Evolutionary conservation across 1,140 invertebrate species (phyloP).

Genomic region (Dreissena polymorpha): DNA sequence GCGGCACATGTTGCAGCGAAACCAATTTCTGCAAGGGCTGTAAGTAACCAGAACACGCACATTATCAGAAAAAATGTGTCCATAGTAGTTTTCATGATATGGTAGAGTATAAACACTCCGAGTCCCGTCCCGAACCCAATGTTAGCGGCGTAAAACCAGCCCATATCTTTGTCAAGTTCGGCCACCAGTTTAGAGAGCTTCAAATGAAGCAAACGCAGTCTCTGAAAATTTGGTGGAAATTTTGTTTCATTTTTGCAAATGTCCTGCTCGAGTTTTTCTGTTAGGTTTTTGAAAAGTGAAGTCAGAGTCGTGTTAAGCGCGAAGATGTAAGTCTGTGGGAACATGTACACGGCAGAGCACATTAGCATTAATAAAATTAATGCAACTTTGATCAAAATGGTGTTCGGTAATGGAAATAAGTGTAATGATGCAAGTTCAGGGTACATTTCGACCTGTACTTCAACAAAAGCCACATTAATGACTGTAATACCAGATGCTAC

Average conservation of each 20-base stretch:
- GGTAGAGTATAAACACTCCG: slow-evolving; percentile 16
- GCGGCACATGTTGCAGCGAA: slow-evolving; percentile 7
- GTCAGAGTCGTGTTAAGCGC: too few relatives aligned
- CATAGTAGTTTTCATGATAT: not conserved
- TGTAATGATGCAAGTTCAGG: too few relatives aligned
- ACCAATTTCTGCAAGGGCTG: not conserved
- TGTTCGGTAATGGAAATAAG: too few relatives aligned
- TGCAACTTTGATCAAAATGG: too few relatives aligned
- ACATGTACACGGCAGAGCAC: too few relatives aligned
- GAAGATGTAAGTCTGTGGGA: too few relatives aligned
- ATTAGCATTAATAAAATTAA: too few relatives aligned
- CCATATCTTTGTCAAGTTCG: slow-evolving; percentile 25
- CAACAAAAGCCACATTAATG: not conserved
- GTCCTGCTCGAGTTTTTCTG: too few relatives aligned
- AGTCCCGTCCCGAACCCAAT: not conserved
- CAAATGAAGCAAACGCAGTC: slow-evolving; percentile 25
- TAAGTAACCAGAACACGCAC: slow-evolving; percentile 12
- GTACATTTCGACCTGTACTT: not conserved
- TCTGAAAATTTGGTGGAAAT: slow-evolving; percentile 15
- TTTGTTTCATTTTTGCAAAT: not conserved
- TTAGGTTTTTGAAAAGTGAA: too few relatives aligned
- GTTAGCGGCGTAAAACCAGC: slow-evolving; percentile 9
- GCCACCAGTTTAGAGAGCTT: slow-evolving; percentile 32
- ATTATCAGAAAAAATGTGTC: not conserved
- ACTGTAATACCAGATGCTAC: not conserved